Evolutionary conservation across 2,113 vertebrate genomes (phyloP), one percentile per base, ranked within the genome.

Genomic region (Centrocercus urophasianus): DNA sequence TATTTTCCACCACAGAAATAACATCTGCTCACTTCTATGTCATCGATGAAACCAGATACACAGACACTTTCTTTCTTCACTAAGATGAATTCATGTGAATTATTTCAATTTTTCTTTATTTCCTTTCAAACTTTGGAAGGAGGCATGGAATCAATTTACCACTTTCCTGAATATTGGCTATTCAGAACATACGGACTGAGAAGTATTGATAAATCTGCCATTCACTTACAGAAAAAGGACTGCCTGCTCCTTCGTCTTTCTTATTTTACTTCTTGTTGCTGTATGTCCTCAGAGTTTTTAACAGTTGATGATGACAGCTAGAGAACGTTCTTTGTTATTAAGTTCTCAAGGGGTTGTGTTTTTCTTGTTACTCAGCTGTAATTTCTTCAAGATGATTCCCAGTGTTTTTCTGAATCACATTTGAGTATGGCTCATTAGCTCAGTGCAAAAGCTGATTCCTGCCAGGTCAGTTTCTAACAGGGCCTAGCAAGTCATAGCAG

Each of bases 391-490:
- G 84, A 64, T 67, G 60, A 76, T 52, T 82, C 40, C 71, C 54
- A 76, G 20, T 32, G 73, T 32, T 93, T 87, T 79, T 77, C n/a
- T 63, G 72, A 84, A 85, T 86, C 60, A 69, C 19, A 36, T 79
- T 82, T 65, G 89, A 30, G 69, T 74, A 60, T 38, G 17, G 30
- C 60, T 57, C 30, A 81, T 92, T 69, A 88, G 43, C 40, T 27
- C 54, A 86, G 20, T 52, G 25, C 20, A 83, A 83, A 91, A 89
- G 75, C 27, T 76, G 83, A 79, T 86, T 88, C n/a, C 57, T 88
- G 61, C 38, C 64, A 90, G 21, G 79, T 32, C 57, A 30, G 30
- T 47, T 79, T 57, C 83, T 78, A 75, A 73, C 67, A 86, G 32
- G 2, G 13, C 12, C 32, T 47, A 56, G 54, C 21, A 89, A 91